Evolutionary conservation across 2,797 vertebrate genomes (phyloP).

Genomic region (Trichosurus vulpecula): DNA sequence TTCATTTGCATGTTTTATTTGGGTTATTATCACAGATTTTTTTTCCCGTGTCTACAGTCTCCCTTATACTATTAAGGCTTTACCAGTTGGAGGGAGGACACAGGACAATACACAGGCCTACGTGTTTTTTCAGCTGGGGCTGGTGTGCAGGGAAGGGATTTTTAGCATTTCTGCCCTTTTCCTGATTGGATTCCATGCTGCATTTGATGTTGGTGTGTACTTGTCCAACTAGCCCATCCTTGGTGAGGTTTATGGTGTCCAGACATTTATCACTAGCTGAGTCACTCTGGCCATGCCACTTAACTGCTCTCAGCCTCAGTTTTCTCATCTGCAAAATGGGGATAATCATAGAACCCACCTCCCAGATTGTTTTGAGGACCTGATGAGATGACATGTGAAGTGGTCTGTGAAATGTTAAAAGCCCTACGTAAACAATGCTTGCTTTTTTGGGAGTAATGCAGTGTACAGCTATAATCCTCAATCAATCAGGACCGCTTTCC

Average conservation of each 20-base stretch:
- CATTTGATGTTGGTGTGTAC: neutral
- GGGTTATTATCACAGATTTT: neutral
- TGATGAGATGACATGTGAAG: neutral
- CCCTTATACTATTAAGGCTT: neutral
- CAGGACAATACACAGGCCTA: neutral
- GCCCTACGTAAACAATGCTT: neutral
- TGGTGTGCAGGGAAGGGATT: neutral
- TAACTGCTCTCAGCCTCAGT: neutral
- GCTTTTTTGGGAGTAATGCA: neutral
- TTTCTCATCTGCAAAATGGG: neutral
- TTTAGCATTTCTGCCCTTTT: neutral
- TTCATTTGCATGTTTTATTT: neutral
- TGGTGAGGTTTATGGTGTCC: neutral
- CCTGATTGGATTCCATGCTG: neutral
- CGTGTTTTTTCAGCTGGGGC: neutral
- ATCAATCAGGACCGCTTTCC: neutral
- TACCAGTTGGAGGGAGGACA: neutral
- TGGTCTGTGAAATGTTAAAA: neutral
- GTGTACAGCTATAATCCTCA: neutral
- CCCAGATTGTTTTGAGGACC: neutral
- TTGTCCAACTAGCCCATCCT: neutral
- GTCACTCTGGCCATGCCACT: neutral
- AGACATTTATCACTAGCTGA: neutral
- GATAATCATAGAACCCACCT: neutral
- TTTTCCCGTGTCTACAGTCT: neutral